A percentile compares a stretch with the other conserved stretches of the same genome.
These are phyloP conservation scores for Selene dorsalis DNA, from an alignment of 2,797 vertebrate genomes.

Conservation along the genomic window DNA sequence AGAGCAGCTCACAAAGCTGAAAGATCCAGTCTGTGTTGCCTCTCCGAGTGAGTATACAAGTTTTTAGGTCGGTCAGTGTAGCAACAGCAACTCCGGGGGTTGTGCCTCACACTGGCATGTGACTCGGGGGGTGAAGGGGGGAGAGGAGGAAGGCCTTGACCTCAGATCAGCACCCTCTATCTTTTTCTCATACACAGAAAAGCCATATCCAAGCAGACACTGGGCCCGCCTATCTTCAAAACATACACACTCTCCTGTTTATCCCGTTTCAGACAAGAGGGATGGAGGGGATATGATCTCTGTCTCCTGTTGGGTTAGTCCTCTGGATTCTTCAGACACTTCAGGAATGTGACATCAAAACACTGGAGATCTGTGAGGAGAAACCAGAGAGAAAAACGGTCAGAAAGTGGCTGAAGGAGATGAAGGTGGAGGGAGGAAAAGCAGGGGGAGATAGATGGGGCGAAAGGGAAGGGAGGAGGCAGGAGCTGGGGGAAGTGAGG, in stretches of 20 bases:
- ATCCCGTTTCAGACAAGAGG: slow-evolving; percentile 15
- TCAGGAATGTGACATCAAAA: slow-evolving; percentile 70
- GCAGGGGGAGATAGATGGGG: slow-evolving; percentile 29
- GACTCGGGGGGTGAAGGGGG: slow-evolving; percentile 35
- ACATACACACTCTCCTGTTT: slow-evolving; percentile 8
- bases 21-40: slow-evolving; percentile 9
- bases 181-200: slow-evolving; percentile 47
- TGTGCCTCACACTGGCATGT: slow-evolving; percentile 65
- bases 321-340: slow-evolving; percentile 40
- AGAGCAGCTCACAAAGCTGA: slow-evolving; percentile 20
- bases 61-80: slow-evolving; percentile 51
- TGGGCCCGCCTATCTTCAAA: not conserved
- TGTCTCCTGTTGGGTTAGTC: slow-evolving; percentile 11
- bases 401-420: slow-evolving; percentile 25
- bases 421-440: slow-evolving; percentile 18
- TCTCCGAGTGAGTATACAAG: slow-evolving; percentile 29
- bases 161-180: slow-evolving; percentile 63
- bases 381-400: slow-evolving; percentile 48
- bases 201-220: slow-evolving; percentile 49
- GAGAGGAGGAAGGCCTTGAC: slow-evolving; percentile 56
- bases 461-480: slow-evolving; percentile 23
- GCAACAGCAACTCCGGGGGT: slow-evolving; percentile 35
- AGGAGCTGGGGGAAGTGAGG: slow-evolving; percentile 31
- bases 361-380: slow-evolving; percentile 67
- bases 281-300: slow-evolving; percentile 25